These are phyloP conservation scores for Bombylius major DNA, from an alignment of 2,888 invertebrate genomes.

Conservation along the genomic window DNA sequence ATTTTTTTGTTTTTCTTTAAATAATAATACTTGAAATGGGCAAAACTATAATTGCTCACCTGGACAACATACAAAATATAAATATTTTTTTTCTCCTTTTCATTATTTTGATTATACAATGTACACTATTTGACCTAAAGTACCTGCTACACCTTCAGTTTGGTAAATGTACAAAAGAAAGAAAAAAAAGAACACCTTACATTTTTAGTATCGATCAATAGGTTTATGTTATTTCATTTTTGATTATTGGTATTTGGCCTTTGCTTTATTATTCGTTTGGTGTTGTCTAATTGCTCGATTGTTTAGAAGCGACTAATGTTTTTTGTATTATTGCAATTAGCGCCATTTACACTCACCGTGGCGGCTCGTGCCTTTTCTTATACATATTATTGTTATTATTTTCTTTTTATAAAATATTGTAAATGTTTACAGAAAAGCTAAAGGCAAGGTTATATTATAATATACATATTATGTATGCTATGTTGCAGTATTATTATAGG, in stretches of 20 bases:
- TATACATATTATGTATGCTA: too few relatives aligned
- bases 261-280: not conserved
- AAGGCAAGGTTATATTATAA: not conserved
- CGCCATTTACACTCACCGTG: slow-evolving; percentile 6
- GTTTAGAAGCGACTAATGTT: slow-evolving; percentile 4
- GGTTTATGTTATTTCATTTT: not conserved
- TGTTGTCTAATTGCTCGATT: slow-evolving; percentile 10
- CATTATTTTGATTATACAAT: not conserved
- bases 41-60: not conserved
- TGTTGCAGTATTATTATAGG: not conserved
- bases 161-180: not conserved
- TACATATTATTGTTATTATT: too few relatives aligned
- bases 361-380: not conserved
- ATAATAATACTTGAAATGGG: not conserved
- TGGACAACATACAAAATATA: not conserved
- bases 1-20: too few relatives aligned
- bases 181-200: too few relatives aligned
- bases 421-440: not conserved
- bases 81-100: too few relatives aligned
- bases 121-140: not conserved
- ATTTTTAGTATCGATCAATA: not conserved
- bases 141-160: not conserved
- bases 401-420: too few relatives aligned
- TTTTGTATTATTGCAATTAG: slow-evolving; percentile 9
- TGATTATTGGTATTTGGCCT: not conserved